Evolutionary conservation across 2,888 invertebrate species (phyloP), one percentile per base, ranked within the genome.

Genomic region (Cylloceria caligata): DNA sequence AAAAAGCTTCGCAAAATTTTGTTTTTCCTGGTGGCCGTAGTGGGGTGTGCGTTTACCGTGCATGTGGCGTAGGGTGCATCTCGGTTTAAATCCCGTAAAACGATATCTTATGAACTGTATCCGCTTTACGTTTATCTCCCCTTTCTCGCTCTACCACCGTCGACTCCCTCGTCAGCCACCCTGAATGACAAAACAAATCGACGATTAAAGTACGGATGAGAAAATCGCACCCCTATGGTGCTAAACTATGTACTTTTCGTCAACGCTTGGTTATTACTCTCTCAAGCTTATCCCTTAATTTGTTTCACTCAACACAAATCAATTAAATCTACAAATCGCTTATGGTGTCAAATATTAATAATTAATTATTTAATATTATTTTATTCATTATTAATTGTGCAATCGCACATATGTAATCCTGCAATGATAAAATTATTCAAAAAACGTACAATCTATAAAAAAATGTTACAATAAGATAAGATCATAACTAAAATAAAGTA

Each of bases 71-170:
- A 16, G 42, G 6, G 57, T 64, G 64, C 52, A 49, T 73, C 39
- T 62, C 69, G 64, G 47, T 84, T 87, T 81, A 78, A 86, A 80
- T 85, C 68, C 83, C 80, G 75, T 64, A 82, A 83, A 84, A 80
- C 55, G 72, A 73, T 80, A 76, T 60, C 84, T 88, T 80, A 79
- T 69, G 30, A 47, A 47, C 55, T 42, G 34, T 19, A 81, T 78
- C 81, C 78, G 73, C 73, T 81, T 78, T 77, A 62, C 72, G 52
- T 68, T 62, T 52, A 62, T 62, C 39, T 42, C 52, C 60, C 57
- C 24, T 9, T 24, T 21, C 39, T 19, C 30, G 0, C 27, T 19
- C 19, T 19, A 7, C 52, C 13, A 9, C 19, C 55, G 11, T 42
- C 21, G 21, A 24, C 30, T 7, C n/a, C 30, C 64, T 36, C 39